A percentile compares a stretch with the other conserved stretches of the same genome.
phyloP scores from a whole-genome alignment of 2,113 vertebrate species.

The Stigmatopora nigra region DNA sequence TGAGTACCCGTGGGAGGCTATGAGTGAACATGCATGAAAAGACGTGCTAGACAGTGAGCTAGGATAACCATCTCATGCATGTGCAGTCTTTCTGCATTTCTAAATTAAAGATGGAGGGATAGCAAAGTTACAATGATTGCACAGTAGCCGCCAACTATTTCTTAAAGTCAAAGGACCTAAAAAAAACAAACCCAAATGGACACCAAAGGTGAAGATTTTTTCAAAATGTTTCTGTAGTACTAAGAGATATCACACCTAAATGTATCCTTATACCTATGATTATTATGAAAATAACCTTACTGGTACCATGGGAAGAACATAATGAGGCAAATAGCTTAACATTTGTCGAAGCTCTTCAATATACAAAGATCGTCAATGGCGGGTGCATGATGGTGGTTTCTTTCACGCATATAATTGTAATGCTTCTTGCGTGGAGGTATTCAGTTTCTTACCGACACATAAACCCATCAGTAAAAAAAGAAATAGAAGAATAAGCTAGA shows the following conservation, averaged over 20 bases:
- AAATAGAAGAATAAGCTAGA: conserved; percentile 29
- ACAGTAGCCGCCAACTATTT: conserved; percentile 43
- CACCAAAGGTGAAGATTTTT: conserved; percentile 60
- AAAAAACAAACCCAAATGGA: conserved; percentile 58
- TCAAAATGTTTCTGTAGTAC: too few species aligned
- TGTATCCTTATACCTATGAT: conserved; percentile 31
- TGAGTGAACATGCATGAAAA: conserved; percentile 54
- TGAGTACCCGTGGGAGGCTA: conserved; percentile 39
- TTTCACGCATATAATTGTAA: neutral
- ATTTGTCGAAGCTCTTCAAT: neutral
- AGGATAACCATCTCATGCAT: conserved; percentile 62
- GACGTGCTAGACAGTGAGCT: conserved; percentile 47
- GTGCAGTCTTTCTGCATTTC: conserved; percentile 59
- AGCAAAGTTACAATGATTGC: conserved; percentile 37
- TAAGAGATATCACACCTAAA: neutral
- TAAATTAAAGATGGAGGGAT: conserved; percentile 75
- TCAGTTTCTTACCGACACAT: conserved; percentile 18
- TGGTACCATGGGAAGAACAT: neutral
- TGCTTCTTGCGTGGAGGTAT: neutral
- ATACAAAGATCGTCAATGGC: neutral
- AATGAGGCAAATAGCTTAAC: neutral
- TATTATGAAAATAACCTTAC: conserved; percentile 18
- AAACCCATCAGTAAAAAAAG: conserved; percentile 44
- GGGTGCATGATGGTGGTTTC: neutral
- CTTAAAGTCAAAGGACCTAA: conserved; percentile 45